A percentile compares a stretch with the other conserved stretches of the same genome.
Conservation (phyloP, 2,113 vertebrate genomes). For the Percina caprodes region DNA sequence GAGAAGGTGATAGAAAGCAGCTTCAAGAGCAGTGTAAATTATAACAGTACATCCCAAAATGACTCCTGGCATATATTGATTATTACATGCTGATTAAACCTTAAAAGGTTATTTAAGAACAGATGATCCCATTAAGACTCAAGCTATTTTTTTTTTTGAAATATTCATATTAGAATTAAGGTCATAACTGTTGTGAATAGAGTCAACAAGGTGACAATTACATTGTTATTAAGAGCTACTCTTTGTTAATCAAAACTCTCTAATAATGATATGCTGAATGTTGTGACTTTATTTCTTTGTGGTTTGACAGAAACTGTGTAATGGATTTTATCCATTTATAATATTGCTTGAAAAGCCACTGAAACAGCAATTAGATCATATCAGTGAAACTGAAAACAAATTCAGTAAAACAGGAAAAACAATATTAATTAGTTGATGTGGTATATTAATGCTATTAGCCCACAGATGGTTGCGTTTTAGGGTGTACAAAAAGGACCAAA, state of each 20-base stretch:
- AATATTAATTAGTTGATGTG: too few species aligned
- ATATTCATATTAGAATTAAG: not conserved
- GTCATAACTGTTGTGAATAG: not conserved
- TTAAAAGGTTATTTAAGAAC: slow-evolving; percentile 7
- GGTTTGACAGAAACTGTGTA: not conserved
- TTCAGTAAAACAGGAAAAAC: not conserved
- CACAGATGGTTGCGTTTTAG: too few species aligned
- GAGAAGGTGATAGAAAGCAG: not conserved
- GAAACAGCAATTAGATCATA: not conserved
- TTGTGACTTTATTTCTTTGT: not conserved
- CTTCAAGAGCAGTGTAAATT: slow-evolving; percentile 14
- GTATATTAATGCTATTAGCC: not conserved
- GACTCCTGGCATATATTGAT: slow-evolving; percentile 12
- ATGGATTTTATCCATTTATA: not conserved
- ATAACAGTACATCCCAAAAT: slow-evolving; percentile 3
- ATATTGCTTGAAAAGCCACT: not conserved
- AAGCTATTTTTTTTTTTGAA: too few species aligned
- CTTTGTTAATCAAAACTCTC: slow-evolving; percentile 12
- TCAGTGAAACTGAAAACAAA: not conserved
- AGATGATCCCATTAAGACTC: not conserved
- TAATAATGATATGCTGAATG: not conserved
- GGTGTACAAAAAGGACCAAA: not conserved
- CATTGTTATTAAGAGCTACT: not conserved
- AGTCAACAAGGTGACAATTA: not conserved
- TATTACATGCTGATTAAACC: slow-evolving; percentile 25